phyloP scores from a whole-genome alignment of 2,888 invertebrate species.

The Archips xylosteana region DNA sequence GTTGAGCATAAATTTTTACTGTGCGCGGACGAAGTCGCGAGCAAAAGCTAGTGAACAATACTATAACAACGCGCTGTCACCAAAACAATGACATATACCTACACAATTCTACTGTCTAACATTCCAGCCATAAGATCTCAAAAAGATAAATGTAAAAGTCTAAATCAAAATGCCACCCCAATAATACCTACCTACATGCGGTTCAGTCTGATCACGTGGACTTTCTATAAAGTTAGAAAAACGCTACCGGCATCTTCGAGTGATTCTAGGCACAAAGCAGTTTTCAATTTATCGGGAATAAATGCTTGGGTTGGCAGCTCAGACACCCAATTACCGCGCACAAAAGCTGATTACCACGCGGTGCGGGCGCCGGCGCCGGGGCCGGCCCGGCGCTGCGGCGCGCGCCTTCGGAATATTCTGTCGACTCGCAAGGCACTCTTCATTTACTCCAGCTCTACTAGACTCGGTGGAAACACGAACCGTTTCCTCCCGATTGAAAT shows the following conservation, averaged over 20 bases:
- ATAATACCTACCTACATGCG: constrained; percentile 25
- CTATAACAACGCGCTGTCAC: too few relatives aligned
- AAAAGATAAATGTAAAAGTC: constrained; percentile 2
- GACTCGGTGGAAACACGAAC: constrained; percentile 59
- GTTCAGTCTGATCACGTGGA: constrained; percentile 47
- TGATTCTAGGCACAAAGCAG: constrained; percentile 80
- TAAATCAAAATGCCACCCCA: constrained; percentile 15
- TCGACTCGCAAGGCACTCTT: constrained; percentile 75
- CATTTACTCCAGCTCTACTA: constrained; percentile 71
- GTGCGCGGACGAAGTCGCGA: too few relatives aligned
- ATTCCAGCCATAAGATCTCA: background rate
- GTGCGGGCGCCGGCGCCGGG: constrained; percentile 51
- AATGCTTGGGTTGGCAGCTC: constrained; percentile 84
- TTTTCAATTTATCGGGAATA: constrained; percentile 85
- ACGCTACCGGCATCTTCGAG: constrained; percentile 69
- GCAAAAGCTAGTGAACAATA: too few relatives aligned
- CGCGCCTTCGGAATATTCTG: constrained; percentile 71
- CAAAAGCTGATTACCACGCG: constrained; percentile 83
- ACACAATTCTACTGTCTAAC: too few relatives aligned
- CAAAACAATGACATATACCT: too few relatives aligned
- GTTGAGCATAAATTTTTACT: too few relatives aligned
- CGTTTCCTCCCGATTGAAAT: constrained; percentile 67
- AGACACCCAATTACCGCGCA: constrained; percentile 85
- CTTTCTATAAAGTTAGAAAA: constrained; percentile 58
- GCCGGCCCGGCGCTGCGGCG: constrained; percentile 58